phyloP scores from a whole-genome alignment of 2,113 vertebrate genomes.

The Phocoena sinus region DNA sequence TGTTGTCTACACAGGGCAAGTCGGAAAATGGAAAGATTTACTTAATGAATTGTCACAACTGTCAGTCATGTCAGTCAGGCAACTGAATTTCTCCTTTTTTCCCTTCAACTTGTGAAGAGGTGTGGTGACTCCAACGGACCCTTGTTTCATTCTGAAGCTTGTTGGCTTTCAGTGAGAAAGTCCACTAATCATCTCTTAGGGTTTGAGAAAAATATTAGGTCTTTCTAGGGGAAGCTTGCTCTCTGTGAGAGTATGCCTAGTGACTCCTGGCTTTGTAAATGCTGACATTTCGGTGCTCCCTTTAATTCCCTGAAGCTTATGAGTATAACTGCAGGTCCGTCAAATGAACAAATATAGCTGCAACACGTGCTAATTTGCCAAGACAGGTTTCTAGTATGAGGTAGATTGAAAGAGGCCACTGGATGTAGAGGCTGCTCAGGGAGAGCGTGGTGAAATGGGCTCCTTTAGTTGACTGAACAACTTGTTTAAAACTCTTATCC shows the following conservation, averaged over 20 bases:
- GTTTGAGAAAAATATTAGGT: not conserved
- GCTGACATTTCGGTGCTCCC: not conserved
- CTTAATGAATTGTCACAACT: not conserved
- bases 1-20: not conserved
- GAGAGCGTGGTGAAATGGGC: not conserved
- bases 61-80: not conserved
- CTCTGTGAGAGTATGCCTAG: not conserved
- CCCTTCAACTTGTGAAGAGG: not conserved
- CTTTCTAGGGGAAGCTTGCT: not conserved
- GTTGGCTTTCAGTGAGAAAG: not conserved
- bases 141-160: not conserved
- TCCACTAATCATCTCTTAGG: not conserved
- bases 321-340: not conserved
- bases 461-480: not conserved
- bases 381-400: not conserved
- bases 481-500: not conserved
- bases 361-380: not conserved
- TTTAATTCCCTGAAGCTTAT: not conserved
- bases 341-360: not conserved
- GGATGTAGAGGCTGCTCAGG: too few species aligned
- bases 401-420: not conserved
- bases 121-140: too few species aligned
- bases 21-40: not conserved
- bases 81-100: not conserved
- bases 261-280: not conserved